These are phyloP conservation scores for Himalopsyche kuldschensis DNA, from an alignment of 2,888 invertebrate species.

Conservation along the genomic window DNA sequence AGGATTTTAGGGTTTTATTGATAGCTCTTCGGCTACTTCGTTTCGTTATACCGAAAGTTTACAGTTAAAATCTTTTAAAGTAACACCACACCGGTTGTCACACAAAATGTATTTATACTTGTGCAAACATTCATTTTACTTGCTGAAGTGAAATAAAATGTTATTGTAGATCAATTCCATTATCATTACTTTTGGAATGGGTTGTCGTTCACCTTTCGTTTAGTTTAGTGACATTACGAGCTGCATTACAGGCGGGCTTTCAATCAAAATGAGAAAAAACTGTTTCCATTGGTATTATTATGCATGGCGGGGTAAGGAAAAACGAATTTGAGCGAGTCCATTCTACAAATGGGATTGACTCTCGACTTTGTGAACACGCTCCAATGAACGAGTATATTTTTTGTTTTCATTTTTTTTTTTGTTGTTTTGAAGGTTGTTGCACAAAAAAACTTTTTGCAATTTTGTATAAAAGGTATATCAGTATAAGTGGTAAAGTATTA, in stretches of 20 bases:
- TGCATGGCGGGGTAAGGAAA: slow-evolving; percentile 26
- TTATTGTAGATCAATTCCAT: too few relatives aligned
- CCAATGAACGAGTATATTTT: not conserved
- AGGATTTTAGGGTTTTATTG: too few relatives aligned
- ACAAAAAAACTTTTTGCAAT: not conserved
- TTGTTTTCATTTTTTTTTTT: not conserved
- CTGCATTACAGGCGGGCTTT: not conserved
- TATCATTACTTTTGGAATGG: too few relatives aligned
- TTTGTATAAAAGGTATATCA: not conserved
- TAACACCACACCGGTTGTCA: too few relatives aligned
- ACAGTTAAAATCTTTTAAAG: too few relatives aligned
- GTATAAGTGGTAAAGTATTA: not conserved
- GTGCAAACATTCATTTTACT: too few relatives aligned
- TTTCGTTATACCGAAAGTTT: too few relatives aligned
- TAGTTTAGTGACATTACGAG: not conserved
- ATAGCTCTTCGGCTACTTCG: too few relatives aligned
- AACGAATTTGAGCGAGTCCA: slow-evolving; percentile 28
- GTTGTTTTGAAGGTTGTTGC: not conserved
- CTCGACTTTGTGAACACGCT: not conserved
- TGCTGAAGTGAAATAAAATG: too few relatives aligned
- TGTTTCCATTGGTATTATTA: slow-evolving; percentile 26
- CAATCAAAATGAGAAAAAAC: slow-evolving; percentile 8
- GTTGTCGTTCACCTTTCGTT: not conserved
- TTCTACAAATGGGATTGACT: slow-evolving; percentile 23
- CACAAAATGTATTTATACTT: too few relatives aligned